Evolutionary conservation across 2,888 invertebrate genomes (phyloP), one percentile per base, ranked within the genome.

Genomic region (Caenorhabditis sinica): DNA sequence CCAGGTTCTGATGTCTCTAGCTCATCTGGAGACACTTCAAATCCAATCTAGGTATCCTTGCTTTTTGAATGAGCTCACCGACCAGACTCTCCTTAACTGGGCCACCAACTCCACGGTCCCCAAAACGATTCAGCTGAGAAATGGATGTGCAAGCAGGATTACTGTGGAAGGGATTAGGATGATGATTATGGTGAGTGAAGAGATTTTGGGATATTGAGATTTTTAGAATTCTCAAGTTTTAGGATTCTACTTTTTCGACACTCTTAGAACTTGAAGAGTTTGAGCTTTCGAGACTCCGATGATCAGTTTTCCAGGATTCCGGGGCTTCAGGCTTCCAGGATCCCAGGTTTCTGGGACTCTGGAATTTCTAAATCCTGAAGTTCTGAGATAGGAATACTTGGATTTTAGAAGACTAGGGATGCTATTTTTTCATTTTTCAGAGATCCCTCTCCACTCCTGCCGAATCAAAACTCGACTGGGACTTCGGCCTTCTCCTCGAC

Each of bases 81-180:
- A 87, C 58, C 65, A 75, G 25, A 83, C 86, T 8, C 65, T 87
- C 6, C 66, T 61, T 3, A 51, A 73, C 9, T 87, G 87, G 87
- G 65, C 80, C 1, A 51, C 49, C 1, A 56, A 40, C 13, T 40
- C 45, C 0, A 30, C 28, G 3, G 25, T 61, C 11, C 80, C 81
- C 13, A 68, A 33, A 15, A 53, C 30, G 9, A 40, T 84, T 13
- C 75, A 71, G 15, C 23, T 84, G 11, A 33, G 77, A 17, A 84
- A 81, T 56, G 71, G 61, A 20, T 81, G 80, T 56, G 75, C 72
- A 0, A 76, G 71, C 56, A 3, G 80, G 23, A 63, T 80, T 9
- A 66, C 84, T 30, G 45, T 80, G 2, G 84, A 84, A 11, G 84
- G 84, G n/a, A 68, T 81, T 25, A 68, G 51, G 23, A 53, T n/a